A percentile compares a stretch with the other conserved stretches of the same genome.
phyloP scores from a whole-genome alignment of 2,888 invertebrate genomes.

The Phania funesta region DNA sequence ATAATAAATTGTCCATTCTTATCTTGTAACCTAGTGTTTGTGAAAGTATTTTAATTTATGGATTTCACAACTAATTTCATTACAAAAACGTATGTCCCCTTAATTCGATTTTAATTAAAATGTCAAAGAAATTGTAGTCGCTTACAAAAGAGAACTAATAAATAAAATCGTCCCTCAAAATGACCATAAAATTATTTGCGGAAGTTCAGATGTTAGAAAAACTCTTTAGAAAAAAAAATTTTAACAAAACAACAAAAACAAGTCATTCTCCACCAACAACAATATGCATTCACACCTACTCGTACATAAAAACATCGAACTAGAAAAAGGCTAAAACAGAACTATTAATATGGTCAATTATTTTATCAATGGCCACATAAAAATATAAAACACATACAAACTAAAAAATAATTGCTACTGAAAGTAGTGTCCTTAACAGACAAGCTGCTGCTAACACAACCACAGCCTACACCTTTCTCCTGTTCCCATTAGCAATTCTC shows the following conservation, averaged over 20 bases:
- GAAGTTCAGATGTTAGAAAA: conserved; percentile 77
- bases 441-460: conserved; percentile 16
- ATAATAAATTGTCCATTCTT: too few species aligned
- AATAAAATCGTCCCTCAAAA: conserved; percentile 46
- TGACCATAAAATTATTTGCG: conserved; percentile 79
- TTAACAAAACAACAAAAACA: conserved; percentile 34
- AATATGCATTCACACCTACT: conserved; percentile 43
- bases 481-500: not conserved
- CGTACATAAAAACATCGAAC: conserved; percentile 6
- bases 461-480: conserved; percentile 40
- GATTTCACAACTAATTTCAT: too few species aligned
- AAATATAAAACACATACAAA: conserved; percentile 26
- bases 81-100: not conserved
- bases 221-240: conserved; percentile 56
- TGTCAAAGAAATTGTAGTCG: not conserved
- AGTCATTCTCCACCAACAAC: conserved; percentile 43
- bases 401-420: conserved; percentile 23
- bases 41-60: too few species aligned
- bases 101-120: conserved; percentile 2
- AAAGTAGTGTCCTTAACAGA: conserved; percentile 48
- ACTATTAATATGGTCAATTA: conserved; percentile 78
- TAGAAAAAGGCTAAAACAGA: conserved; percentile 75
- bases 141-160: not conserved
- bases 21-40: too few species aligned
- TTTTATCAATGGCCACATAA: conserved; percentile 61